Percentiles rank a stretch among this genome's conserved stretches.
Conservation (phyloP, 2,888 invertebrate genomes). For the Eurytoma californica region DNA sequence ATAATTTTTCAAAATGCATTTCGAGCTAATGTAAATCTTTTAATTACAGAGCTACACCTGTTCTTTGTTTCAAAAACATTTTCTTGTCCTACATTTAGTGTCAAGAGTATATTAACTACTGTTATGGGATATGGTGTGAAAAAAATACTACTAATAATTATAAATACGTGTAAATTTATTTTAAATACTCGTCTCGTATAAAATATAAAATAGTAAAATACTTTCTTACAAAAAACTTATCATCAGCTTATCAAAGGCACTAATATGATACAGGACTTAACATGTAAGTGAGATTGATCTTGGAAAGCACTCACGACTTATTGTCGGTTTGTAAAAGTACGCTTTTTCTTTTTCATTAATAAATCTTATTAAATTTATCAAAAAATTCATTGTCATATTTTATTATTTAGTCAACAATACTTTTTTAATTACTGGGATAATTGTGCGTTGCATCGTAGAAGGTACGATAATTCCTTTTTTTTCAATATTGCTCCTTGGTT, state of each 20-base stretch:
- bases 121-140: background rate
- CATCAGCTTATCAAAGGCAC: conserved; percentile 48
- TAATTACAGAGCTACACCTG: too few relatives aligned
- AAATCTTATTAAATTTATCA: conserved; percentile 41
- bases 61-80: too few relatives aligned
- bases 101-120: too few relatives aligned
- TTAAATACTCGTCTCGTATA: conserved; percentile 42
- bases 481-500: background rate
- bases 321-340: conserved; percentile 32
- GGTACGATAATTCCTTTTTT: background rate
- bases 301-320: conserved; percentile 49
- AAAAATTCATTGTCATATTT: conserved; percentile 39
- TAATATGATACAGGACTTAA: conserved; percentile 53
- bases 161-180: conserved; percentile 51
- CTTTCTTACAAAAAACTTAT: conserved; percentile 44
- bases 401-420: conserved; percentile 22
- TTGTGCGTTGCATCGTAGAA: background rate
- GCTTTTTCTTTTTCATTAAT: background rate
- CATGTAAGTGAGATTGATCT: conserved; percentile 43
- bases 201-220: conserved; percentile 48
- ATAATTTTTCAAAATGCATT: too few relatives aligned
- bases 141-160: conserved; percentile 1
- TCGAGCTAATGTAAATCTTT: too few relatives aligned
- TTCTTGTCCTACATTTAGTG: too few relatives aligned
- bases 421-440: background rate